Percentiles rank a stretch among this genome's conserved stretches.
These are phyloP conservation scores for Anolis carolinensis DNA, from an alignment of 2,113 vertebrate species.

Conservation along the genomic window DNA sequence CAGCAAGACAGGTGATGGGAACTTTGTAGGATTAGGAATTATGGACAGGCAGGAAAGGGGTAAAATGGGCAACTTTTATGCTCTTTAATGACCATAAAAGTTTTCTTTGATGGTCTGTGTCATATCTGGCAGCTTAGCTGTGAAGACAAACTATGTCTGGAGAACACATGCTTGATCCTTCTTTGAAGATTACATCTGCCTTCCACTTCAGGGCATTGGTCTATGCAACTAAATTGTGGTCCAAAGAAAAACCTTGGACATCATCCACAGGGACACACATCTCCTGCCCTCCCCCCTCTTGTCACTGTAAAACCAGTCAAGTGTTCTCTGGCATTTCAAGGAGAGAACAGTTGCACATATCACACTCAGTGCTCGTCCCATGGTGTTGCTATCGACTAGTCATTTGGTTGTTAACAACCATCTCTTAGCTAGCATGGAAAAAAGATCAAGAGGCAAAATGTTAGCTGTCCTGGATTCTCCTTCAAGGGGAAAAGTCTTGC, in stretches of 20 bases:
- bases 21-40: too few species aligned
- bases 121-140: neutral
- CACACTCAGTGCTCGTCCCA: slow-evolving; percentile 40
- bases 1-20: too few species aligned
- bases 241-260: slow-evolving; percentile 5
- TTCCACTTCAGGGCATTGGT: fast-evolving
- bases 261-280: neutral
- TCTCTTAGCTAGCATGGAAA: slow-evolving; percentile 38
- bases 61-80: neutral
- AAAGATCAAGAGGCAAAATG: slow-evolving; percentile 38
- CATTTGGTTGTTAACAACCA: slow-evolving; percentile 64
- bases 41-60: neutral
- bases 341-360: slow-evolving; percentile 46
- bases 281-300: slow-evolving; percentile 11
- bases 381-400: slow-evolving; percentile 52
- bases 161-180: neutral
- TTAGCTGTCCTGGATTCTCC: slow-evolving; percentile 54
- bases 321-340: slow-evolving; percentile 50
- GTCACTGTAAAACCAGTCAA: slow-evolving; percentile 27
- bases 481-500: slow-evolving; percentile 41
- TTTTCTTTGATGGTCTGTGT: neutral
- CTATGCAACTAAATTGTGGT: neutral
- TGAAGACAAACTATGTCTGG: neutral
- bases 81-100: neutral
- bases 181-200: neutral